Evolutionary conservation across 2,888 invertebrate species (phyloP), one percentile per base, ranked within the genome.

Genomic region (Palloptera scutellata): DNA sequence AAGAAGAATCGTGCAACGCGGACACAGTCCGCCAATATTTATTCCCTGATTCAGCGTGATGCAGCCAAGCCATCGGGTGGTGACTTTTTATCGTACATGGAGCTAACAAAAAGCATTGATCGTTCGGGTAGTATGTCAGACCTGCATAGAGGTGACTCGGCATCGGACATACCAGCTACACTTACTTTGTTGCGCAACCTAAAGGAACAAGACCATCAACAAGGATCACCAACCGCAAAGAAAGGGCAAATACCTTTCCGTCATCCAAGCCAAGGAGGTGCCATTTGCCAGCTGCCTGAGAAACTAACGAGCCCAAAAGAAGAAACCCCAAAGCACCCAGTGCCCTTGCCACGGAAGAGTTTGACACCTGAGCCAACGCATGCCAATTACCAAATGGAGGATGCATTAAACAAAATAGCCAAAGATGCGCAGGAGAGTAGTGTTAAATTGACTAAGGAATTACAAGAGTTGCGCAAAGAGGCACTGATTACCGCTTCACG

Each of bases 21-120:
- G 71, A 94, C 94, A 2, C 86, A 93, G 60, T 95, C 95, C 0
- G 95, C 94, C 0, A 95, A 95, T 81, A 91, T 95, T 71, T 92
- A 92, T 69, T 91, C 91, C 70, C 87, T 93, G 78, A 91, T 93
- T 68, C 90, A 91, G 77, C 88, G 89, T 75, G 89, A 90, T 75
- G 85, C 84, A 0, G 83, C 83, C 1, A 85, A 84, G 66, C 86
- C 83, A 9, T 84, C 84, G 1, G 85, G 86, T 0, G 85, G 85
- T 0, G 83, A 83, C 84, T 86, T 89, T 10, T 87, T 86, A 51
- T 89, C 89, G 68, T 89, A 88, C 58, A 80, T 88, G 55, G 87
- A 87, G 71, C 84, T 88, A 75, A 82, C 86, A 51, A 82, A 87
- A 13, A 86, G 86, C 40, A 81, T 89, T 63, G 89, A 89, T 79